phyloP scores from a whole-genome alignment of 1,140 invertebrate species.

The Dendrolimus kikuchii region DNA sequence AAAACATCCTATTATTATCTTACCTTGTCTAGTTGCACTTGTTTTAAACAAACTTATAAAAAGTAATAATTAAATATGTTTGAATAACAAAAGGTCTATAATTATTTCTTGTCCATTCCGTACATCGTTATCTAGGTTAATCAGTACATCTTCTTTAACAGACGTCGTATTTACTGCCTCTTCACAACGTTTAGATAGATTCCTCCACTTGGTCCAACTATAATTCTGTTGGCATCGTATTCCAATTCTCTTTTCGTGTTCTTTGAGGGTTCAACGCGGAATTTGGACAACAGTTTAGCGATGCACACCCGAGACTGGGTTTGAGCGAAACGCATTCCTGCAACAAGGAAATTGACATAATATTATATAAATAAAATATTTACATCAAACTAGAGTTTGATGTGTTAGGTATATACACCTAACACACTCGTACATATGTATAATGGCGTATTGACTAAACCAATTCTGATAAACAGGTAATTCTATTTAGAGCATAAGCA shows the following conservation, averaged over 20 bases:
- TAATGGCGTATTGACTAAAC: slow-evolving; percentile 12
- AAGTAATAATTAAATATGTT: no score
- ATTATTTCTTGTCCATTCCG: no score
- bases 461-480: slow-evolving; percentile 67
- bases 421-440: no score
- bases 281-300: neutral
- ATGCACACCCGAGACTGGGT: slow-evolving; percentile 1
- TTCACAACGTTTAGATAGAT: slow-evolving; percentile 2
- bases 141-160: no score
- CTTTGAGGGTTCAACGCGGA: neutral
- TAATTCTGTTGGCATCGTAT: neutral
- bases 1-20: no score
- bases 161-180: neutral
- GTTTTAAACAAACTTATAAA: no score
- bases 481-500: slow-evolving; percentile 66
- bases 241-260: neutral
- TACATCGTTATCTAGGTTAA: no score
- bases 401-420: no score
- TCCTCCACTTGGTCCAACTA: neutral
- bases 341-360: slow-evolving; percentile 6
- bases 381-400: no score
- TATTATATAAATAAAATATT: slow-evolving; percentile 12
- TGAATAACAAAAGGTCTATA: no score
- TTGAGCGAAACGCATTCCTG: slow-evolving; percentile 1
- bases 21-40: no score